phyloP scores from a whole-genome alignment of 92 coral and sea anemone species.

The Nematostella vectensis region DNA sequence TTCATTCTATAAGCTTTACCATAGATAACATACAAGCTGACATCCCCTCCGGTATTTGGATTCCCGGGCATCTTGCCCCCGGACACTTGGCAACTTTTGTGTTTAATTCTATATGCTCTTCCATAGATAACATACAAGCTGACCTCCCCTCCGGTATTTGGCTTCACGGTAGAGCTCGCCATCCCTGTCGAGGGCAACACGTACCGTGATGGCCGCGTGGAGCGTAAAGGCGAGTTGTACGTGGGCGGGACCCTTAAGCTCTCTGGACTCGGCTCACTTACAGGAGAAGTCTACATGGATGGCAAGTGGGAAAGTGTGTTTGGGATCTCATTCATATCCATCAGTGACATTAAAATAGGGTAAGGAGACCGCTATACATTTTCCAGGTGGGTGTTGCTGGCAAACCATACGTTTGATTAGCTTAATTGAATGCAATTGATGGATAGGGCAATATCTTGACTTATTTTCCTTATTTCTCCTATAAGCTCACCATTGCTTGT shows the following conservation, averaged over 20 bases:
- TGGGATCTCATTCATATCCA: constrained; percentile 48
- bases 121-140: neutral
- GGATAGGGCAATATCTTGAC: too few relatives aligned
- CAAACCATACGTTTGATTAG: too few relatives aligned
- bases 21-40: neutral
- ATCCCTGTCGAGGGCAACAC: constrained; percentile 58
- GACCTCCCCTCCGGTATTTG: constrained; percentile 32
- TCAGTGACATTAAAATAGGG: constrained; percentile 62
- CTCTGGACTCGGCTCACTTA: constrained; percentile 53
- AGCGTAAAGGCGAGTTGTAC: constrained; percentile 24
- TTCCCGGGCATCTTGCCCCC: too few relatives aligned
- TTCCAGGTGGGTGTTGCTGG: neutral
- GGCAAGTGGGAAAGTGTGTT: constrained; percentile 69
- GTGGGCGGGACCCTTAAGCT: constrained; percentile 54
- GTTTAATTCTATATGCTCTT: too few relatives aligned
- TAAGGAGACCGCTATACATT: too few relatives aligned
- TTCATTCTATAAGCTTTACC: too few relatives aligned
- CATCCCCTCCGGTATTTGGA: constrained; percentile 35
- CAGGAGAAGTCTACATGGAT: constrained; percentile 60
- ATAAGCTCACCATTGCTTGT: too few relatives aligned
- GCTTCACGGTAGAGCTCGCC: constrained; percentile 57
- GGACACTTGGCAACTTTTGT: too few relatives aligned
- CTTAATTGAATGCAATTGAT: too few relatives aligned
- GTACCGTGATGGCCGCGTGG: constrained; percentile 27
- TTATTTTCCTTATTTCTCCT: too few relatives aligned